These are phyloP conservation scores for Tetragonula clypearis DNA, from an alignment of 1,140 invertebrate species.

Conservation along the genomic window DNA sequence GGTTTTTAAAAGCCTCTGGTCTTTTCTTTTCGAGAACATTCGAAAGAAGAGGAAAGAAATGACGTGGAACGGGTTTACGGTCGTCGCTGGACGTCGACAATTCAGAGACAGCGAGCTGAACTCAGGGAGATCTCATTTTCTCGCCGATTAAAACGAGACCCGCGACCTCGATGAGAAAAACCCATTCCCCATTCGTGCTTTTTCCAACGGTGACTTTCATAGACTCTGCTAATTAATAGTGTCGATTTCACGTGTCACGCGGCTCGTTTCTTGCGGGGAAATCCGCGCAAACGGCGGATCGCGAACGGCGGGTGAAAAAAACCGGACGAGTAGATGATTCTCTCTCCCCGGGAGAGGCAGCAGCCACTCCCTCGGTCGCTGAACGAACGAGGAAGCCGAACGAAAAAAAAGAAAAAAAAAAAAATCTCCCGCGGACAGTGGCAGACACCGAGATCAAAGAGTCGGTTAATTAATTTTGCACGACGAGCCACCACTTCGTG, in stretches of 20 bases:
- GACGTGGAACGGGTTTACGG: too few relatives aligned
- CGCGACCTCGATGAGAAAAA: constrained; percentile 12
- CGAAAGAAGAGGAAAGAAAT: too few relatives aligned
- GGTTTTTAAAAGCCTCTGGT: too few relatives aligned
- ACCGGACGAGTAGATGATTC: constrained; percentile 4
- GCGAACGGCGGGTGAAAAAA: not conserved
- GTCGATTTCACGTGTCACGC: constrained; percentile 34
- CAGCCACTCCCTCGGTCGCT: not conserved
- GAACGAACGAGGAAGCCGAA: not conserved
- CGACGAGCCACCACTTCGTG: not conserved
- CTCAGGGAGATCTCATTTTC: not conserved
- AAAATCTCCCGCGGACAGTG: not conserved
- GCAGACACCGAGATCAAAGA: constrained; percentile 20
- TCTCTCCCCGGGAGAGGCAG: too few relatives aligned
- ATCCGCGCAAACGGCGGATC: not conserved
- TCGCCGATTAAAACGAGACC: not conserved
- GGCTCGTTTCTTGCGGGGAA: not conserved
- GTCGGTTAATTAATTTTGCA: constrained; percentile 33
- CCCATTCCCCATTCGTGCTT: not conserved
- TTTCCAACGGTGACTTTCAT: not conserved
- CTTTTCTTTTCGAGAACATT: too few relatives aligned
- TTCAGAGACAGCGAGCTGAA: not conserved
- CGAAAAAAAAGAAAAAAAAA: too few relatives aligned
- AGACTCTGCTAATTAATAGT: constrained; percentile 38
- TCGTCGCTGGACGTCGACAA: too few relatives aligned